These are phyloP conservation scores for Epirrita christyi DNA, from an alignment of 2,888 invertebrate species.

Conservation along the genomic window DNA sequence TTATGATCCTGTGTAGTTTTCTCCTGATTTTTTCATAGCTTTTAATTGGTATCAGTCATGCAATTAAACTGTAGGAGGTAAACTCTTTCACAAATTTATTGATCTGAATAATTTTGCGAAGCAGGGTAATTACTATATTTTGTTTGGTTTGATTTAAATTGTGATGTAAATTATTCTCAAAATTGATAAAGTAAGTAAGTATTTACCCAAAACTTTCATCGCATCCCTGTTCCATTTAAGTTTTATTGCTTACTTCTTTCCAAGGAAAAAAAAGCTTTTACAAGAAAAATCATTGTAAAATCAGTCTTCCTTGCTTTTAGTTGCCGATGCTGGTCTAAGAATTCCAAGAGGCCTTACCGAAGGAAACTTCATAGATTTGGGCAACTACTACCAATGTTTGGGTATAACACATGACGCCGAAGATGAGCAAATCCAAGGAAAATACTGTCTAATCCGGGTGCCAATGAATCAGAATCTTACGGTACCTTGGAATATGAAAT, in stretches of 20 bases:
- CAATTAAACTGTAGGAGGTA: no score
- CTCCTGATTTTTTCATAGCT: not conserved
- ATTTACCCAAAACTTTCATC: no score
- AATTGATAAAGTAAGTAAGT: no score
- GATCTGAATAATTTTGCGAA: no score
- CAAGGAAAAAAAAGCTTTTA: not conserved
- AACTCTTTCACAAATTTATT: no score
- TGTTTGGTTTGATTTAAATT: no score
- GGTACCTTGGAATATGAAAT: conserved; percentile 27
- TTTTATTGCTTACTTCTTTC: not conserved
- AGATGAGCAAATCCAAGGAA: conserved; percentile 48
- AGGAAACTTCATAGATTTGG: conserved; percentile 50
- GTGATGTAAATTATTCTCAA: no score
- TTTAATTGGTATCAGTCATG: not conserved
- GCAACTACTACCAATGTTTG: conserved; percentile 58
- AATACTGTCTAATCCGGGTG: conserved; percentile 55
- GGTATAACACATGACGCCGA: conserved; percentile 39
- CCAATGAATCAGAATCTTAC: conserved; percentile 43
- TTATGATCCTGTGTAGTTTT: not conserved
- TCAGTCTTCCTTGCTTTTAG: conserved; percentile 34
- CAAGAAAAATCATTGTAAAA: not conserved
- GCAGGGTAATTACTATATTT: no score
- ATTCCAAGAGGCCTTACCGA: conserved; percentile 48
- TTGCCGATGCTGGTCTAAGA: conserved; percentile 54
- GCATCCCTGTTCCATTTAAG: no score